A percentile compares a stretch with the other conserved stretches of the same genome.
Conservation (phyloP, 2,797 vertebrate genomes). For the Danio albolineatus region DNA sequence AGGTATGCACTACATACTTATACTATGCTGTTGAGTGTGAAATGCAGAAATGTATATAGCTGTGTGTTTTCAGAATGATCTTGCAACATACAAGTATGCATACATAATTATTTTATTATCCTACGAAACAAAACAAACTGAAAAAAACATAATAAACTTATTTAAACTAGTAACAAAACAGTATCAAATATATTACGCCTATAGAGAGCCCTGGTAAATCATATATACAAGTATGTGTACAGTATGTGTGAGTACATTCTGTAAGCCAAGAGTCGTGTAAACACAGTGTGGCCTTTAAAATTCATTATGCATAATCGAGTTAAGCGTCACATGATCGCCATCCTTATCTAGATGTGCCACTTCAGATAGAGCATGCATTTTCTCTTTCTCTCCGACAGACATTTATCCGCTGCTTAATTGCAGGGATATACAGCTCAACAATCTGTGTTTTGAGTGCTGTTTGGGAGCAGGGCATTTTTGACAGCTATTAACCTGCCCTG, state of each 20-base stretch:
- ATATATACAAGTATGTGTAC: too few relatives aligned
- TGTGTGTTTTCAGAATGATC: too few relatives aligned
- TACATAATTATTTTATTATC: too few relatives aligned
- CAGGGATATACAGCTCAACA: slow-evolving; percentile 14
- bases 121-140: too few relatives aligned
- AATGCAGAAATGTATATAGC: too few relatives aligned
- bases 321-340: slow-evolving; percentile 5
- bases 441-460: slow-evolving; percentile 34
- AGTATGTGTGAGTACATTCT: neutral
- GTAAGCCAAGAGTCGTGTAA: slow-evolving; percentile 11
- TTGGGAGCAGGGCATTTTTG: slow-evolving; percentile 17
- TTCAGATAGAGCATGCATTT: slow-evolving; percentile 30
- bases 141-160: too few relatives aligned
- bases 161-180: too few relatives aligned
- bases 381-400: neutral
- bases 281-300: slow-evolving; percentile 45
- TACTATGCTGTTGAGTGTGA: too few relatives aligned
- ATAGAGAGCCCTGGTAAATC: too few relatives aligned
- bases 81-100: too few relatives aligned
- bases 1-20: too few relatives aligned
- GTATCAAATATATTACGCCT: too few relatives aligned
- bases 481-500: slow-evolving; percentile 42
- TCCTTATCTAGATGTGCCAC: slow-evolving; percentile 14
- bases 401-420: slow-evolving; percentile 33
- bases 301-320: slow-evolving; percentile 37